phyloP scores from a whole-genome alignment of 2,113 vertebrate genomes.

The Grammomys surdaster region DNA sequence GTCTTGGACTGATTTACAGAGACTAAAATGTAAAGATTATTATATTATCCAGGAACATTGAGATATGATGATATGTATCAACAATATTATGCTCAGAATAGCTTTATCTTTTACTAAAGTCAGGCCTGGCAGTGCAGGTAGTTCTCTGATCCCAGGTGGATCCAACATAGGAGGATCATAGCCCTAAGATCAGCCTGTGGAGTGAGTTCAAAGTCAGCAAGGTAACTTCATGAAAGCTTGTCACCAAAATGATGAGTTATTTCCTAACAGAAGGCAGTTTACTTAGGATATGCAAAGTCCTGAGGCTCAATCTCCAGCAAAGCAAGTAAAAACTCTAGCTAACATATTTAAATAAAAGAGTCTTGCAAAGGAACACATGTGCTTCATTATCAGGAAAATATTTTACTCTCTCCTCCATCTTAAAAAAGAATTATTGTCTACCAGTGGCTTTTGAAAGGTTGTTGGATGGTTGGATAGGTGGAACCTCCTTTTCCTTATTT shows the following conservation, averaged over 20 bases:
- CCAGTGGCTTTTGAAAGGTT: constrained; percentile 6
- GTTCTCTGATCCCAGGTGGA: too few species aligned
- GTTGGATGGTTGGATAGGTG: not conserved
- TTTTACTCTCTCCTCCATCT: not conserved
- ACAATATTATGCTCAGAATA: not conserved
- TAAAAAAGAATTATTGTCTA: not conserved
- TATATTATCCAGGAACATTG: not conserved
- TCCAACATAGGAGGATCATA: too few species aligned
- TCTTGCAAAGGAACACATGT: not conserved
- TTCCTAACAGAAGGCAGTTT: too few species aligned
- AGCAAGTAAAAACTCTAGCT: not conserved
- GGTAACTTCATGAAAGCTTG: not conserved
- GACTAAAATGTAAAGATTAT: not conserved
- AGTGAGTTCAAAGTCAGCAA: not conserved
- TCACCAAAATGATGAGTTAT: not conserved
- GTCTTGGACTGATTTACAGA: constrained; percentile 11
- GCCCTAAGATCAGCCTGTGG: not conserved
- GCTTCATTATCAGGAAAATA: constrained; percentile 19
- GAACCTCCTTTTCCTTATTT: not conserved
- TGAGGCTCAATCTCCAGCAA: not conserved
- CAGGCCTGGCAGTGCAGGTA: not conserved
- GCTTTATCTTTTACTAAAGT: not conserved
- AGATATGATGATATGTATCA: not conserved
- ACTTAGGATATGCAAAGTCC: not conserved
- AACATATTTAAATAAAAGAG: constrained; percentile 2